These are phyloP conservation scores for Connochaetes taurinus DNA, from an alignment of 2,113 vertebrate genomes.

Conservation along the genomic window DNA sequence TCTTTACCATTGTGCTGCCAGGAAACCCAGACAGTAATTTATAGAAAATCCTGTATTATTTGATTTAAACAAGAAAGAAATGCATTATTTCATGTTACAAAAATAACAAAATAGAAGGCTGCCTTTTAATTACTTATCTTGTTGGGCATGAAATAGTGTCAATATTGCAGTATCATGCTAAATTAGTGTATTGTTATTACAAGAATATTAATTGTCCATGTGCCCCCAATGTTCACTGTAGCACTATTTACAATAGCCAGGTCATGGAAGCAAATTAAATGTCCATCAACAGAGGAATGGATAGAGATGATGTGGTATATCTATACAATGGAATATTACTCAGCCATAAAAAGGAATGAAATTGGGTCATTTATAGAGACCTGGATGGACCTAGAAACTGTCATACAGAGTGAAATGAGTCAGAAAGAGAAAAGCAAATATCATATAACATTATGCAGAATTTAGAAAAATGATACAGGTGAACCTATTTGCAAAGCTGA, in stretches of 20 bases:
- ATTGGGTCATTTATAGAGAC: neutral
- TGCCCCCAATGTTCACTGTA: neutral
- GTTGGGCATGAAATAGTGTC: neutral
- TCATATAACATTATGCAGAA: neutral
- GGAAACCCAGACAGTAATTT: neutral
- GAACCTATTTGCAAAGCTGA: neutral
- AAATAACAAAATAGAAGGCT: neutral
- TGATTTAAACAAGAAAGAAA: neutral
- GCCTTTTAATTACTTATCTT: neutral
- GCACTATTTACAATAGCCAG: neutral
- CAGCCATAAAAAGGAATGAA: neutral
- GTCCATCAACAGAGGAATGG: neutral
- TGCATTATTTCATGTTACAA: neutral
- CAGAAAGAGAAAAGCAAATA: neutral
- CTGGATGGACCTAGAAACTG: neutral
- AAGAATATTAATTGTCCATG: neutral
- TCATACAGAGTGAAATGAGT: neutral
- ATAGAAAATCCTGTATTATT: neutral
- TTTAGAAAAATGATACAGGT: neutral
- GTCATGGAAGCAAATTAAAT: neutral
- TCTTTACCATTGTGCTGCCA: neutral
- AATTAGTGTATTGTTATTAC: neutral
- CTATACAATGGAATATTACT: neutral
- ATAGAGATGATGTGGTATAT: neutral
- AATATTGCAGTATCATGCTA: neutral